phyloP scores from a whole-genome alignment of 1,140 invertebrate genomes.

The Drosophila pectinifera region DNA sequence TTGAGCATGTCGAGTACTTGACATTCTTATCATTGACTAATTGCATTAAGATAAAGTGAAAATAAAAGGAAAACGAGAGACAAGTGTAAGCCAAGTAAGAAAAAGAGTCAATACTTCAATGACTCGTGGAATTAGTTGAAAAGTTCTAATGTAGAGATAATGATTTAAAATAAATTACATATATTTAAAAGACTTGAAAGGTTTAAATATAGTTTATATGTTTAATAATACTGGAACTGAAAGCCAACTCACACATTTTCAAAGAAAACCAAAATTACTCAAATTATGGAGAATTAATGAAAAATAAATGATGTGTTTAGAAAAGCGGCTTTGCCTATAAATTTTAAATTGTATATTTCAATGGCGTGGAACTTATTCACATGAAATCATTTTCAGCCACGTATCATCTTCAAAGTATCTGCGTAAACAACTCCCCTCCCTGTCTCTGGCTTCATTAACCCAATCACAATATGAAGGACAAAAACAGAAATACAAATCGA shows the following conservation, averaged over 20 bases:
- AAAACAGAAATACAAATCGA: constrained; percentile 30
- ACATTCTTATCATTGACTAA: constrained; percentile 46
- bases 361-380: constrained; percentile 11
- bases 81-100: not conserved
- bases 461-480: constrained; percentile 18
- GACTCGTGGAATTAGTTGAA: constrained; percentile 1
- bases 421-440: constrained; percentile 14
- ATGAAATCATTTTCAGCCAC: constrained; percentile 6
- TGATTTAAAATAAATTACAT: not conserved
- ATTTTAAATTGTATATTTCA: constrained; percentile 1
- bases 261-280: not conserved
- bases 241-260: not conserved
- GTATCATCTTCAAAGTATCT: constrained; percentile 22
- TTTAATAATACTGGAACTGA: not conserved
- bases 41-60: constrained; percentile 19
- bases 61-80: constrained; percentile 6
- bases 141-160: not conserved
- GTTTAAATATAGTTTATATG: not conserved
- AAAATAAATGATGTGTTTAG: not conserved
- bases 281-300: not conserved
- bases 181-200: too few relatives aligned
- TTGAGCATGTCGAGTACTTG: constrained; percentile 44
- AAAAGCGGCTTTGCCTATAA: not conserved
- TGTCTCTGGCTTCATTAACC: constrained; percentile 27
- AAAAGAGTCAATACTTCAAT: not conserved